Evolutionary conservation across 1,140 invertebrate species (phyloP), one percentile per base, ranked within the genome.

Genomic region (Popillia japonica): DNA sequence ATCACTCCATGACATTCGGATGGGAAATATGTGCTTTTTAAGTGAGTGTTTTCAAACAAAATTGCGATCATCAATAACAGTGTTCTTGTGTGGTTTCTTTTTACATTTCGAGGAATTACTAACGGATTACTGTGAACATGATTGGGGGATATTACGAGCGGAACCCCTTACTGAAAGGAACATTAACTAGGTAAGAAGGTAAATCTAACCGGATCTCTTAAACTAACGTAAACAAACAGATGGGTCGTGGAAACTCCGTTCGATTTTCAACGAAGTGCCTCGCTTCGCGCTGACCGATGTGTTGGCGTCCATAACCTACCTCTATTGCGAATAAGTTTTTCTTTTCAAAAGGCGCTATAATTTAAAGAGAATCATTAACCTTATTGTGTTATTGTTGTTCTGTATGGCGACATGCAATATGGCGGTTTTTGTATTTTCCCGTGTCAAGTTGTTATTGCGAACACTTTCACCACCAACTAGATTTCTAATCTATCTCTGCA

Each of bases 81-180:
- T 77, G 76, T 55, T 42, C 59, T 77, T 61, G 27, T 77, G 64
- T 72, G 48, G 17, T 55, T n/a, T n/a, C 48, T 6, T 55, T 55
- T 55, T 17, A 27, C 64, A 77, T 23, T 77, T 23, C 6, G 11
- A 23, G 40, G 17, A 61, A 68, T 40, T 40, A 55, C 61, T 14
- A 68, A 72, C 74, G 77, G 72, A 78, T 74, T 68, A 78, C 40
- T 64, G 68, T 78, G 79, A 83, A 79, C 77, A 84, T 82, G 80
- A 83, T 84, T 78, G 81, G 82, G 27, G 82, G 84, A 72, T 84
- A 84, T 61, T 83, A 85, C 72, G 82, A 83, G 40, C 80, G 83
- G 72, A 85, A 85, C 80, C 84, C 84, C 23, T 78, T 85, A 55
- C 78, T 85, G 40, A 85, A 86, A 81, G 83, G 81, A 77, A 84